Evolutionary conservation across 2,888 invertebrate species (phyloP), one percentile per base, ranked within the genome.

Genomic region (Lasioglossum lativentre): DNA sequence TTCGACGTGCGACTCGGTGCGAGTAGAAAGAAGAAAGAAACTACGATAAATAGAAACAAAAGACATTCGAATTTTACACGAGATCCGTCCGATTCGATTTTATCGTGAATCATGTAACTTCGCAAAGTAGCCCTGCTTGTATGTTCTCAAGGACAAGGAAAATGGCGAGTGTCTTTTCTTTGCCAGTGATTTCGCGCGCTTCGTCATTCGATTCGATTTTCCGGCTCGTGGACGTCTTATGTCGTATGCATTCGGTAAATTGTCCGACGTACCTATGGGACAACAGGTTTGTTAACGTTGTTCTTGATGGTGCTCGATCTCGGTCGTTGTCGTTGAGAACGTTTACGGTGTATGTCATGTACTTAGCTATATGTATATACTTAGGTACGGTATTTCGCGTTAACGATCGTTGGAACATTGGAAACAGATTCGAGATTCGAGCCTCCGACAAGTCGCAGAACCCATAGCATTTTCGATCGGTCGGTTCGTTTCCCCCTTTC

Each of bases 51-150:
- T 27, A 66, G 59, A 81, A 81, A 86, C 78, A 72, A 81, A 78
- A 78, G 47, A 78, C 74, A 72, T 86, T 81, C 71, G 81, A 81
- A 86, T 86, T 85, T 75, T 34, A 75, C 52, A 66, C 45, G 34
- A 75, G 12, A 71, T 40, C 42, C n/a, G 14, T 52, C 40, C 52
- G 8, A 52, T 47, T 42, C n/a, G 45, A 14, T 38, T 27, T 10
- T 34, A 19, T 38, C 34, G 59, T 27, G n/a, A 40, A 52, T 34
- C 5, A 52, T 73, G 40, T 16, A 34, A 23, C 68, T 59, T n/a
- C 10, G 47, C 12, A 23, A n/a, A 16, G 16, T 30, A 40, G 4
- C 19, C 19, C 2, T 66, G 47, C 3, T 27, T 59, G 38, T 19
- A 40, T 63, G 40, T 72, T 82, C 34, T 27, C 42, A 45, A 45